Evolutionary conservation across 2,797 vertebrate genomes (phyloP).

Genomic region (Microcaecilia unicolor): DNA sequence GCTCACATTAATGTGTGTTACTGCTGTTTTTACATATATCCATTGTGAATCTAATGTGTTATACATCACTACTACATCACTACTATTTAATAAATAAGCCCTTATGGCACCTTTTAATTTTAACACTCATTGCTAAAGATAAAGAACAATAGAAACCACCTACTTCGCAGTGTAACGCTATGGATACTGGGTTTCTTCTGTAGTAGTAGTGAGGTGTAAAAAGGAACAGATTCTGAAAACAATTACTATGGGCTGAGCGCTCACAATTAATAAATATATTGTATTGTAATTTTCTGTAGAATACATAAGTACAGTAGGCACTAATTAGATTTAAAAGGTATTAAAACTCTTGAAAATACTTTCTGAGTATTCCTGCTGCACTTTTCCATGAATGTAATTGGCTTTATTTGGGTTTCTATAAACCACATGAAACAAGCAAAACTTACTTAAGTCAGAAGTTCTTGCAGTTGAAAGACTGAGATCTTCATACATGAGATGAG

Average conservation of each 20-base stretch:
- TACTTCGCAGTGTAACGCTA: too few species aligned
- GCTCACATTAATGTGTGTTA: too few species aligned
- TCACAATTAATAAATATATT: constrained; percentile 51
- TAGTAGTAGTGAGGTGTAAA: too few species aligned
- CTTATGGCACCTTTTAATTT: too few species aligned
- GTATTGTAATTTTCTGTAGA: constrained; percentile 52
- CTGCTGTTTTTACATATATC: too few species aligned
- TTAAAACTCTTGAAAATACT: constrained; percentile 57
- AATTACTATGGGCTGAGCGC: constrained; percentile 35
- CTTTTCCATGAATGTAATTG: constrained; percentile 53
- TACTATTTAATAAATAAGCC: too few species aligned
- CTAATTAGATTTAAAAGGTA: constrained; percentile 62
- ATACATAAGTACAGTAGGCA: constrained; percentile 51
- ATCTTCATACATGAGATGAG: neutral
- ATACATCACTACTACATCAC: too few species aligned
- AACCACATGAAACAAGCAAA: constrained; percentile 47
- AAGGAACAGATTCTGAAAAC: constrained; percentile 35
- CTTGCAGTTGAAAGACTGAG: constrained; percentile 13
- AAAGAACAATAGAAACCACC: too few species aligned
- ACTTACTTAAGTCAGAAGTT: constrained; percentile 22
- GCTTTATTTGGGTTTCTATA: constrained; percentile 51
- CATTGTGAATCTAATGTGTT: too few species aligned
- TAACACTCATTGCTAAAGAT: too few species aligned
- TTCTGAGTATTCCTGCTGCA: constrained; percentile 50
- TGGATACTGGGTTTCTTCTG: too few species aligned